These are phyloP conservation scores for Melanostigma gelatinosum DNA, from an alignment of 2,113 vertebrate genomes.

Conservation along the genomic window DNA sequence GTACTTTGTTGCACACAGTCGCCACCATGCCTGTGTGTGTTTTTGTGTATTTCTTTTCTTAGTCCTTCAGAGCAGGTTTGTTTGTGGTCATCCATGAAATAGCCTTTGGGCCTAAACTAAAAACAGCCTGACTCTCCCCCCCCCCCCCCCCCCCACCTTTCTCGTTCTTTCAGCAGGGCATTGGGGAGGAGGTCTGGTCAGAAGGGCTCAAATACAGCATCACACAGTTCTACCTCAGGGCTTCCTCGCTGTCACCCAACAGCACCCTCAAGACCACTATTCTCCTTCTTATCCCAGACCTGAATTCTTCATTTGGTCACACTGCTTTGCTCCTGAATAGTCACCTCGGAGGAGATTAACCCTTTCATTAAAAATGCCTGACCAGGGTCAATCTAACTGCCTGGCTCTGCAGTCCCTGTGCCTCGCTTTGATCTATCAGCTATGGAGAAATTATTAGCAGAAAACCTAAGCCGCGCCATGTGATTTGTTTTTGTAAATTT, in stretches of 20 bases:
- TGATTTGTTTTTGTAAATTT: constrained; percentile 99
- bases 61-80: constrained; percentile 38
- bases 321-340: constrained; percentile 95
- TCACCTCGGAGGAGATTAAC: constrained; percentile 99
- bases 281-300: constrained; percentile 89
- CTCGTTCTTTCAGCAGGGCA: constrained; percentile 46
- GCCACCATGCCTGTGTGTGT: background rate
- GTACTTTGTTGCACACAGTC: constrained; percentile 38
- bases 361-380: constrained; percentile 99
- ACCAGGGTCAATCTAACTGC: constrained; percentile 94
- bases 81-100: constrained; percentile 58
- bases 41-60: constrained; percentile 15
- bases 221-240: constrained; percentile 85
- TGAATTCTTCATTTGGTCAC: constrained; percentile 99
- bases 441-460: constrained; percentile 99
- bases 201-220: constrained; percentile 78
- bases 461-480: constrained; percentile 96
- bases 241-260: constrained; percentile 90
- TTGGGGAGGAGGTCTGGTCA: constrained; percentile 56
- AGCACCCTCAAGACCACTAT: constrained; percentile 82
- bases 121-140: constrained; percentile 36
- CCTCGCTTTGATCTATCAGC: constrained; percentile 98
- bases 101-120: constrained; percentile 52
- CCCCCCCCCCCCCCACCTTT: constrained; percentile 7
- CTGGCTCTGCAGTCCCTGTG: constrained; percentile 87